phyloP scores from a whole-genome alignment of 2,797 vertebrate genomes.

The Alosa sapidissima region DNA sequence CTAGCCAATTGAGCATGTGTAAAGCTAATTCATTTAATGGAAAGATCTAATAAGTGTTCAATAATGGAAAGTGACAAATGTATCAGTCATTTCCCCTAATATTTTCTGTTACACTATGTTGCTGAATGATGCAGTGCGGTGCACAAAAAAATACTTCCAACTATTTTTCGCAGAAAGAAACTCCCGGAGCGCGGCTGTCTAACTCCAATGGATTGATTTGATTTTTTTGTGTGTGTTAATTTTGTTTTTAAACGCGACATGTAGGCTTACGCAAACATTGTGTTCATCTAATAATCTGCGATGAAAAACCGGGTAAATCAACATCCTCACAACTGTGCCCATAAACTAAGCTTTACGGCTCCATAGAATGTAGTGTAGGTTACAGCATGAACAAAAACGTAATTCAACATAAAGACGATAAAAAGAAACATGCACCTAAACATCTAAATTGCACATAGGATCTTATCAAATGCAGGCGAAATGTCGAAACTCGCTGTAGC shows the following conservation, averaged over 20 bases:
- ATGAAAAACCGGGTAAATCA: not conserved
- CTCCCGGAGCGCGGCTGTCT: not conserved
- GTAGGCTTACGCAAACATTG: not conserved
- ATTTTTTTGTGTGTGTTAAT: not conserved
- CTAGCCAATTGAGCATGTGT: not conserved
- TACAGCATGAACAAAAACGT: not conserved
- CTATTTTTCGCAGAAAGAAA: not conserved
- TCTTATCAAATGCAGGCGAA: not conserved
- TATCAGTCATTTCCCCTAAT: not conserved
- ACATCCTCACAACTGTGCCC: not conserved
- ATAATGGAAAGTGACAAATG: not conserved
- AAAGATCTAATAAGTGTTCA: not conserved
- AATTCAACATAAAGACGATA: not conserved
- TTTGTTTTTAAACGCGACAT: not conserved
- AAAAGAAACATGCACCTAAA: not conserved
- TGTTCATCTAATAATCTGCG: not conserved
- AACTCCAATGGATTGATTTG: not conserved
- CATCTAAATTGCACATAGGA: not conserved
- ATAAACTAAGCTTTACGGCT: not conserved
- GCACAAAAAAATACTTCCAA: not conserved
- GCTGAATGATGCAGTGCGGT: not conserved
- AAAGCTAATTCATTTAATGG: not conserved
- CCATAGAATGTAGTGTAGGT: not conserved
- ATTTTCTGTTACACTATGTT: not conserved
- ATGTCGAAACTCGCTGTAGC: not conserved